Evolutionary conservation across 53 echinoderm and acorn worm species (phyloP).

Genomic region (Temnopleurus reevesii): DNA sequence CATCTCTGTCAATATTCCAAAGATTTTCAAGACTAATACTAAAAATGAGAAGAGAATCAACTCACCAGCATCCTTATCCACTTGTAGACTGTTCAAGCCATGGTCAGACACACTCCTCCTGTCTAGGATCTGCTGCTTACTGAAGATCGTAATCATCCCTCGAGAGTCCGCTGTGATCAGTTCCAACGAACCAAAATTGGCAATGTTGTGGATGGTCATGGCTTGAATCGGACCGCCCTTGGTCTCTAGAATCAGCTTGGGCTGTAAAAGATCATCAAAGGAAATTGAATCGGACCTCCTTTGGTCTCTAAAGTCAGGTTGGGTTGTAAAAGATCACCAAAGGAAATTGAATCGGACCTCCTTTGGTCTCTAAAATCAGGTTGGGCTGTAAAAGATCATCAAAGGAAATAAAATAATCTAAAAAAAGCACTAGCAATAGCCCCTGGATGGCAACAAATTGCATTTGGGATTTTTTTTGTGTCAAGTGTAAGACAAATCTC

Average conservation of each 20-base stretch:
- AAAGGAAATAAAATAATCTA: too few species aligned
- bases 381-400: conserved; percentile 68
- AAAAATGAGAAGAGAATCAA: too few species aligned
- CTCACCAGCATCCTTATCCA: conserved; percentile 93
- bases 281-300: conserved; percentile 94
- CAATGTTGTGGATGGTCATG: conserved; percentile 78
- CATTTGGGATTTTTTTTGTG: too few species aligned
- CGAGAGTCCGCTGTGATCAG: conserved; percentile 85
- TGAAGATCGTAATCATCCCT: conserved; percentile 91
- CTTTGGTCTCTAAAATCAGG: conserved; percentile 86
- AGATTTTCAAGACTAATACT: too few species aligned
- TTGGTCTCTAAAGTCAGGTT: conserved; percentile 75
- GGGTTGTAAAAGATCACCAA: conserved; percentile 62
- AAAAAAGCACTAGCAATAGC: too few species aligned
- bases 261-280: conserved; percentile 64
- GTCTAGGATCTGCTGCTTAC: conserved; percentile 94
- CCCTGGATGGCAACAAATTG: too few species aligned
- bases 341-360: conserved; percentile 94
- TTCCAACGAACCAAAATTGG: conserved; percentile 83
- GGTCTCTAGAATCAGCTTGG: conserved; percentile 79
- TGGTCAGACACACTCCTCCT: conserved; percentile 81
- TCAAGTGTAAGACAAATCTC: too few species aligned
- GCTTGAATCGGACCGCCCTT: conserved; percentile 95
- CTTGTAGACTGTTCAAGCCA: conserved; percentile 74
- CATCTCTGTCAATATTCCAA: too few species aligned